Evolutionary conservation across 2,888 invertebrate species (phyloP), one percentile per base, ranked within the genome.

Genomic region (Amblyteles armatorius): DNA sequence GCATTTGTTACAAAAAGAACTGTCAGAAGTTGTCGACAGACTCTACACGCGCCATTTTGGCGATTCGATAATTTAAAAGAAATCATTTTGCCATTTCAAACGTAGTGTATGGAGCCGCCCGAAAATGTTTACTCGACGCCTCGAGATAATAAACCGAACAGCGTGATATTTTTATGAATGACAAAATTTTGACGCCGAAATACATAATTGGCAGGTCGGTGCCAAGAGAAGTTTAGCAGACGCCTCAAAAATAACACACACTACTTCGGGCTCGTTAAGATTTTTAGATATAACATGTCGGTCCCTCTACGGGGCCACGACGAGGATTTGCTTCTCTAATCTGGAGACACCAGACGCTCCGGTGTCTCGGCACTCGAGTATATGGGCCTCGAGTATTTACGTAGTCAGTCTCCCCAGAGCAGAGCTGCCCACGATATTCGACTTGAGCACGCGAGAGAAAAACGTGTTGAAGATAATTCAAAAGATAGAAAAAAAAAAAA

Each of bases 331-430:
- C 71, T 36, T 71, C 69, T 77, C 71, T 82, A 82, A 82, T 82
- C 82, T 77, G 69, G 50, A 82, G 82, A 77, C 76, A 82, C 76
- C 76, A 82, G 82, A 77, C 55, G 33, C 65, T 26, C 60, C 72
- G 29, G 40, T 69, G 69, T 50, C 16, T 48, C 16, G 69, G 48
- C 5, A 26, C 22, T 69, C 71, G 76, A 69, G 63, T 71, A 50
- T 22, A 22, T 11, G 11, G 26, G 57, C 26, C 52, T 50, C 72
- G 22, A 60, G 73, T 82, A 76, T 76, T 82, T 82, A 76, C 57
- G 26, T 57, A 57, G 57, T 19, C 26, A 22, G 44, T 13, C 44
- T 44, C 44, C 4, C 13, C 44, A 13, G 13, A 44, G 44, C 44
- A 13, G 13, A 13, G 44, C 44, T 44, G 44, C 44, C 44, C 44